These are phyloP conservation scores for Unio pictorum DNA, from an alignment of 2,888 invertebrate species.

Conservation along the genomic window DNA sequence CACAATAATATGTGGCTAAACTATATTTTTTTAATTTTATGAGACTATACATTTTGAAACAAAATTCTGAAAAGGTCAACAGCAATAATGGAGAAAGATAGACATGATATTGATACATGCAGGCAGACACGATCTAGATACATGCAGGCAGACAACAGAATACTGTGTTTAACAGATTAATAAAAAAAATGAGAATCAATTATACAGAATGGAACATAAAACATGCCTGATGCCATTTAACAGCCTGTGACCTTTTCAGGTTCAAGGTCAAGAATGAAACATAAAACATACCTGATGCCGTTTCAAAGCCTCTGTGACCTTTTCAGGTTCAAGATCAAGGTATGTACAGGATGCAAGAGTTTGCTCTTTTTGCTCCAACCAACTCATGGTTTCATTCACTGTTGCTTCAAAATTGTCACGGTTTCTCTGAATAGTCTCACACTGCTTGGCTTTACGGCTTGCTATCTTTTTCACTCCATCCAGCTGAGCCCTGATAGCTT, in stretches of 20 bases:
- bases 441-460: constrained; percentile 88
- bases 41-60: no score
- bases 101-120: no score
- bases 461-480: constrained; percentile 84
- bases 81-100: no score
- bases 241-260: constrained; percentile 48
- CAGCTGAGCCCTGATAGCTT: constrained; percentile 82
- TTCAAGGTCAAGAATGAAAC: constrained; percentile 44
- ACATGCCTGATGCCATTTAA: constrained; percentile 57
- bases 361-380: constrained; percentile 59
- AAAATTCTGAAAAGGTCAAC: no score
- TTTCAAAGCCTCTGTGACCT: constrained; percentile 47
- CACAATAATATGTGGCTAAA: no score
- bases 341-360: constrained; percentile 44
- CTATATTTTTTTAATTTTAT: no score
- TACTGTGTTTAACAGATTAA: no score
- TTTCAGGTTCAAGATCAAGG: constrained; percentile 53
- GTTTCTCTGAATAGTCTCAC: constrained; percentile 77
- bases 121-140: no score
- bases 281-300: constrained; percentile 52
- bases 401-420: constrained; percentile 56
- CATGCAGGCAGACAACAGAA: no score
- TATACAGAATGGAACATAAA: not conserved
- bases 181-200: no score
- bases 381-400: constrained; percentile 50